Evolutionary conservation across 2,888 invertebrate species (phyloP).

Genomic region (Hemithea aestivaria): DNA sequence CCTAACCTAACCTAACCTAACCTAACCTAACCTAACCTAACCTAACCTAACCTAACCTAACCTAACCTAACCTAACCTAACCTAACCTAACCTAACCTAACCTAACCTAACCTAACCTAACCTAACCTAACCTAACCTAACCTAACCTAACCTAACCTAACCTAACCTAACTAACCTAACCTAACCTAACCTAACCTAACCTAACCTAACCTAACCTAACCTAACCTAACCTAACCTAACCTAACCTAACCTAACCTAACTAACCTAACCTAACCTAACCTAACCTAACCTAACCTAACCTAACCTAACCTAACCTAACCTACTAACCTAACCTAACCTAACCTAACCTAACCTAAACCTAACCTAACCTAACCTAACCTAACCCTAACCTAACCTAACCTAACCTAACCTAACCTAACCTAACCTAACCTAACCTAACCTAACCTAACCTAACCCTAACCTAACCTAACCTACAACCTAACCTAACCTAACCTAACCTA

Average conservation of each 20-base stretch:
- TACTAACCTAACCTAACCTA: constrained; percentile 10
- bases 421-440: constrained; percentile 9
- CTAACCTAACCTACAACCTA: constrained; percentile 25
- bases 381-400: constrained; percentile 9
- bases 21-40: constrained; percentile 10
- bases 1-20: constrained; percentile 10
- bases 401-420: constrained; percentile 9
- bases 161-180: constrained; percentile 8
- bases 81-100: constrained; percentile 13
- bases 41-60: constrained; percentile 12
- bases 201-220: constrained; percentile 10
- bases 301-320: constrained; percentile 11
- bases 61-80: constrained; percentile 10
- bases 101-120: constrained; percentile 15
- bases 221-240: constrained; percentile 9
- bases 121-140: constrained; percentile 10
- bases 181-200: constrained; percentile 10
- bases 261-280: constrained; percentile 8
- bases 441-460: constrained; percentile 16
- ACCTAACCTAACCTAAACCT: constrained; percentile 9
- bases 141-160: constrained; percentile 10
- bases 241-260: constrained; percentile 9
- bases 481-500: constrained; percentile 13
- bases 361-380: constrained; percentile 9
- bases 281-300: constrained; percentile 9